phyloP scores from a whole-genome alignment of 2,888 invertebrate genomes.

The Gerosis bhagava region DNA sequence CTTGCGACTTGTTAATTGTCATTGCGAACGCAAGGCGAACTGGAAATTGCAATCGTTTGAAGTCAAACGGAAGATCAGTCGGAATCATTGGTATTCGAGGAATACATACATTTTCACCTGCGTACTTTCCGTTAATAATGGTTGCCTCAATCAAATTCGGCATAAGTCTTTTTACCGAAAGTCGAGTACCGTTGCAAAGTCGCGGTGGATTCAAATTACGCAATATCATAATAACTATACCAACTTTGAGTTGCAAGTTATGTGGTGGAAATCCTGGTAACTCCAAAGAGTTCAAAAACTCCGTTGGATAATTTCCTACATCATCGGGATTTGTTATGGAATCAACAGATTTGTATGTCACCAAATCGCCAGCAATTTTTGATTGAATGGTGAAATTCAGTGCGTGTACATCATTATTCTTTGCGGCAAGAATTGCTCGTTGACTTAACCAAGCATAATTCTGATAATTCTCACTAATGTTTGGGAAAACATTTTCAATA shows the following conservation, averaged over 20 bases:
- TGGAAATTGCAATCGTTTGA: conserved; percentile 31
- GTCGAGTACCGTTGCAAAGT: conserved; percentile 34
- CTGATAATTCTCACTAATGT: too few relatives aligned
- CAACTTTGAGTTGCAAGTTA: conserved; percentile 39
- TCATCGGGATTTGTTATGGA: conserved; percentile 40
- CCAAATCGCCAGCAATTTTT: conserved; percentile 36
- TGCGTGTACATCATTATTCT: too few relatives aligned
- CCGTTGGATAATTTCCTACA: conserved; percentile 43
- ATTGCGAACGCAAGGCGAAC: conserved; percentile 33
- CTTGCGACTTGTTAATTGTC: conserved; percentile 29
- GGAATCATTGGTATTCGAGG: conserved; percentile 35
- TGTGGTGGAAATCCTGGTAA: conserved; percentile 41
- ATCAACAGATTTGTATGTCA: conserved; percentile 43
- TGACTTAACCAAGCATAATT: too few relatives aligned
- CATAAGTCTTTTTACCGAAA: conserved; percentile 1
- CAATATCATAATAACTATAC: conserved; percentile 35
- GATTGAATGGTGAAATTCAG: conserved; percentile 39
- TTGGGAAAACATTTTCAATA: too few relatives aligned
- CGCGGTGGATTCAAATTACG: conserved; percentile 37
- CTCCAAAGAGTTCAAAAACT: conserved; percentile 44
- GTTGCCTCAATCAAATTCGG: conserved; percentile 9
- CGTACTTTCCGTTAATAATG: conserved; percentile 35
- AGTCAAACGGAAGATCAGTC: conserved; percentile 31
- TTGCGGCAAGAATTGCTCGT: too few relatives aligned
- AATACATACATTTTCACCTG: conserved; percentile 37